Evolutionary conservation across 2,888 invertebrate genomes (phyloP).

Genomic region (Agrotis segetum): DNA sequence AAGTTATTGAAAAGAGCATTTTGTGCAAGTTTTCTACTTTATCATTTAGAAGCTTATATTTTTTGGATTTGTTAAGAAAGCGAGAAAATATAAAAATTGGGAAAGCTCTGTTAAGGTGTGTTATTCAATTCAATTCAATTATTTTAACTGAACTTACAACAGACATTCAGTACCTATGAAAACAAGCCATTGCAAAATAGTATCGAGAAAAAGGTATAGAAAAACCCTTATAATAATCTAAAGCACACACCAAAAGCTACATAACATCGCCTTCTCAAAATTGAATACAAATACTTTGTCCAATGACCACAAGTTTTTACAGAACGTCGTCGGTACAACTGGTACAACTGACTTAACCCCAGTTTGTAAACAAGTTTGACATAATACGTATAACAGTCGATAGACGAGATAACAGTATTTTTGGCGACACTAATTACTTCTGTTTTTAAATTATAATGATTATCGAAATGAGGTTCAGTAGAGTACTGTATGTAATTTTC

Average conservation of each 20-base stretch:
- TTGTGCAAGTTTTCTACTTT: too few species aligned
- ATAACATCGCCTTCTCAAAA: constrained; percentile 4
- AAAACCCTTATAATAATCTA: too few species aligned
- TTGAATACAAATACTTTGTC: constrained; percentile 34
- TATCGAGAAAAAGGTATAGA: too few species aligned
- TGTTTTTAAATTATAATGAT: constrained; percentile 22
- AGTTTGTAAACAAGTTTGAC: constrained; percentile 61
- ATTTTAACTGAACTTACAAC: too few species aligned
- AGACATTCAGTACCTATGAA: too few species aligned
- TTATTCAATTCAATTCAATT: too few species aligned
- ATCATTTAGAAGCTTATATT: too few species aligned
- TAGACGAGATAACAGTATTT: constrained; percentile 54
- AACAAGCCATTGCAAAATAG: too few species aligned
- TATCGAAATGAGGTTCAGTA: constrained; percentile 28
- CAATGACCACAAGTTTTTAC: constrained; percentile 50
- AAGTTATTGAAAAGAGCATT: not conserved
- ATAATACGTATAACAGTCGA: constrained; percentile 47
- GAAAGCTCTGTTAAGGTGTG: too few species aligned
- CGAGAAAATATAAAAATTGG: too few species aligned
- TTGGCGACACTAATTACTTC: constrained; percentile 43
- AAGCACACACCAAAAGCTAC: not conserved
- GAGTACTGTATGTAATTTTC: constrained; percentile 10
- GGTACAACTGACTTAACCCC: constrained; percentile 40
- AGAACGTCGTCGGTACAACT: constrained; percentile 15
- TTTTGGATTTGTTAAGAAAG: too few species aligned